Evolutionary conservation across 1,140 invertebrate genomes (phyloP).

Genomic region (Phenacoccus solenopsis): DNA sequence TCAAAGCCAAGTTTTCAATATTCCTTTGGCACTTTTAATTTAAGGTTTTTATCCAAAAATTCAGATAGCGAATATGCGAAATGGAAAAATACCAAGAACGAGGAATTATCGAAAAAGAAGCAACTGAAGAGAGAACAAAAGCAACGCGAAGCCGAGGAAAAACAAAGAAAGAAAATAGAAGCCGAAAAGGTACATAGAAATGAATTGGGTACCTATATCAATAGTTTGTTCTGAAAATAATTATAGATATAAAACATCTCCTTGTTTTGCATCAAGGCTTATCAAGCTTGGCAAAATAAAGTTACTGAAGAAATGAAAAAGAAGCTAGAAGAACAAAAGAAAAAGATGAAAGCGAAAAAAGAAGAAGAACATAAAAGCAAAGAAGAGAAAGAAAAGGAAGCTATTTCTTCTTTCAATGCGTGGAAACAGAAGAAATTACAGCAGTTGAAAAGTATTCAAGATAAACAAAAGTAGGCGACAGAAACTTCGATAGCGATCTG

Average conservation of each 20-base stretch:
- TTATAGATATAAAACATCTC: no score
- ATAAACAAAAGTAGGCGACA: neutral
- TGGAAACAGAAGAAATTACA: neutral
- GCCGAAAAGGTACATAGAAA: neutral
- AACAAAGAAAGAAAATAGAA: neutral
- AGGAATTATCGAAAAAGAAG: neutral
- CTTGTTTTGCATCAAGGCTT: neutral
- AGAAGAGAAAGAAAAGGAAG: neutral
- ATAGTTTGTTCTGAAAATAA: no score
- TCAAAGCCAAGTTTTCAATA: no score
- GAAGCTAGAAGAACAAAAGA: neutral
- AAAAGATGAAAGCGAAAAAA: neutral
- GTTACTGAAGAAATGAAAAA: neutral
- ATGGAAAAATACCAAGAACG: neutral
- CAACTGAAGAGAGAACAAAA: neutral
- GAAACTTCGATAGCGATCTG: neutral
- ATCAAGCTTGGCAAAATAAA: neutral
- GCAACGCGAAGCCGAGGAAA: neutral
- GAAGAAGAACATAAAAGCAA: neutral
- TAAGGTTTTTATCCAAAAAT: neutral
- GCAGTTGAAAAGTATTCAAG: neutral
- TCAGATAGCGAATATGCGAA: neutral
- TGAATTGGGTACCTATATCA: no score
- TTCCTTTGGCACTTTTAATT: no score
- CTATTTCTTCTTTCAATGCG: neutral